These are phyloP conservation scores for Lutraria rhynchaena DNA, from an alignment of 1,140 invertebrate species.

Conservation along the genomic window DNA sequence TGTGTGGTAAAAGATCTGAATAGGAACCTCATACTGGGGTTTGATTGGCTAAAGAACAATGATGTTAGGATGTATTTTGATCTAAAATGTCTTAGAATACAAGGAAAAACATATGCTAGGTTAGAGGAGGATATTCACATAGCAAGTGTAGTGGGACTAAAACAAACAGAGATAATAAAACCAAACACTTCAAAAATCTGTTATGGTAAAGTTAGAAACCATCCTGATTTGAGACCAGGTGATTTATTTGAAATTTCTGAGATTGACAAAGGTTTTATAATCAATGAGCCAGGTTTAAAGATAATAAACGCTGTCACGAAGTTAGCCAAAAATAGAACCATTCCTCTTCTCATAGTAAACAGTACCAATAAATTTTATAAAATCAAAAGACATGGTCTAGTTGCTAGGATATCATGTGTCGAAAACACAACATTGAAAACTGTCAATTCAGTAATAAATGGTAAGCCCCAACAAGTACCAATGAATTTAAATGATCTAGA, in stretches of 20 bases:
- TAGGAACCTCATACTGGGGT: conserved; percentile 50
- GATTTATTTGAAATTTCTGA: not conserved
- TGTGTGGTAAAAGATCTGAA: conserved; percentile 47
- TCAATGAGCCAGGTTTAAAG: conserved; percentile 49
- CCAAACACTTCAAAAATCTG: conserved; percentile 42
- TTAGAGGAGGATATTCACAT: conserved; percentile 59
- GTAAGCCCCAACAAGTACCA: not conserved
- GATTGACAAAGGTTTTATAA: conserved; percentile 22
- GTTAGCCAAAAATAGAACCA: not conserved
- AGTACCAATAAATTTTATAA: conserved; percentile 54
- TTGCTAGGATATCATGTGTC: not conserved
- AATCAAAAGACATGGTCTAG: not conserved
- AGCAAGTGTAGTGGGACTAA: conserved; percentile 14
- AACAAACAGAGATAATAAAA: conserved; percentile 3
- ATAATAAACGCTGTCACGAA: conserved; percentile 27
- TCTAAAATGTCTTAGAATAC: conserved; percentile 42
- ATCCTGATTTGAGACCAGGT: not conserved
- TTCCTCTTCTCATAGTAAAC: conserved; percentile 45
- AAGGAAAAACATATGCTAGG: conserved; percentile 38
- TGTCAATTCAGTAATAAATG: not conserved
- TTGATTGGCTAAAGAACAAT: conserved; percentile 42
- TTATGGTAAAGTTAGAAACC: conserved; percentile 3
- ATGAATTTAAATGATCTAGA: conserved; percentile 19
- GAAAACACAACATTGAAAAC: not conserved
- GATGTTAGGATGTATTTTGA: conserved; percentile 54